Evolutionary conservation across 2,888 invertebrate species (phyloP).

Genomic region (Pelosia muscerda): DNA sequence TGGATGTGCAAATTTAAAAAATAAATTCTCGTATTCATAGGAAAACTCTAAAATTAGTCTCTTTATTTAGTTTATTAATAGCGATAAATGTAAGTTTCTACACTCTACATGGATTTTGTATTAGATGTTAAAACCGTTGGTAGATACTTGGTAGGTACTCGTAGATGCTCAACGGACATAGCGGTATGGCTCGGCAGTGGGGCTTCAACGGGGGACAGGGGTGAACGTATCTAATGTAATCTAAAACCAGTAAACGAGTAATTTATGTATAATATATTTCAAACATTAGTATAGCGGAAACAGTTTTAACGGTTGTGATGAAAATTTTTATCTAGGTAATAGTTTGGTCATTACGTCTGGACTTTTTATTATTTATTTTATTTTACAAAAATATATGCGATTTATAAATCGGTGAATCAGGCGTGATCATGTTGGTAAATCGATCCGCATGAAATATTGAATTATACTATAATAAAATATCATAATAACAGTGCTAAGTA

Average conservation of each 20-base stretch:
- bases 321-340: not conserved
- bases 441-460: no score
- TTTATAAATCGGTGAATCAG: no score
- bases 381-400: no score
- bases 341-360: no score
- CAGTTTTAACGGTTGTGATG: not conserved
- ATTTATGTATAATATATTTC: not conserved
- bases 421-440: no score
- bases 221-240: not conserved
- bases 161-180: not conserved
- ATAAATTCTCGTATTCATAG: not conserved
- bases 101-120: not conserved
- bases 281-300: not conserved
- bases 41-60: not conserved
- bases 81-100: not conserved
- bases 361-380: no score
- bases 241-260: not conserved
- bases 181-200: not conserved
- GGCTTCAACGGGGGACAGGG: no score
- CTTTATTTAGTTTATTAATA: not conserved
- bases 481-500: no score
- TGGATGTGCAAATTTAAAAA: slow-evolving; percentile 29
- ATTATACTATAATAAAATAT: no score
- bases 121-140: not conserved
- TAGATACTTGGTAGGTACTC: no score